These are phyloP conservation scores for Proisotoma minuta DNA, from an alignment of 2,888 invertebrate species.

Conservation along the genomic window DNA sequence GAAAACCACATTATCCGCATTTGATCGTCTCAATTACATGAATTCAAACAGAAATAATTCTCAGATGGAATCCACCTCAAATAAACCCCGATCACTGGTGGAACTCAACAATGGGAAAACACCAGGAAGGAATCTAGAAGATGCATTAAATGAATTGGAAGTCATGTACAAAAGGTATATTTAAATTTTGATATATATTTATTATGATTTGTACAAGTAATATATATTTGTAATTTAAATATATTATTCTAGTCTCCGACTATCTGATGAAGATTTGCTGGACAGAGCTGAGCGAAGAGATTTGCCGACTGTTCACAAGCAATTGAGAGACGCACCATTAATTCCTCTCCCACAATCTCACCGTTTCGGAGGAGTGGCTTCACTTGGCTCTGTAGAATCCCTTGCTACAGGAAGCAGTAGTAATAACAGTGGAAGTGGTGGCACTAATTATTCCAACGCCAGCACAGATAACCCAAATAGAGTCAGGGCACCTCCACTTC, in stretches of 20 bases:
- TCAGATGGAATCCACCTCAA: conserved; percentile 13
- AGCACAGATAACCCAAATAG: conserved; percentile 23
- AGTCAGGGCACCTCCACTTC: conserved; percentile 48
- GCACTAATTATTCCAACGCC: conserved; percentile 24
- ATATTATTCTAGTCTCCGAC: conserved; percentile 55
- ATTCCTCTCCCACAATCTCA: conserved; percentile 27
- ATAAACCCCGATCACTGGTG: conserved; percentile 27
- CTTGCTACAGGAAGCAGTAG: conserved; percentile 34
- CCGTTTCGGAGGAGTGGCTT: not conserved
- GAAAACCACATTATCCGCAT: conserved; percentile 29
- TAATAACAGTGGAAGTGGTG: conserved; percentile 18
- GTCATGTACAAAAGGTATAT: conserved; percentile 58
- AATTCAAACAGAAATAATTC: conserved; percentile 12
- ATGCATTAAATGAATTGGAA: conserved; percentile 82
- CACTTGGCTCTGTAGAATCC: conserved; percentile 39
- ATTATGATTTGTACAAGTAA: not conserved
- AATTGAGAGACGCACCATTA: conserved; percentile 39
- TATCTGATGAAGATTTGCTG: conserved; percentile 75
- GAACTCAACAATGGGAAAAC: conserved; percentile 39
- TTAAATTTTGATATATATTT: not conserved
- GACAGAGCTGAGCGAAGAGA: conserved; percentile 74
- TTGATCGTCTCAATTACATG: conserved; percentile 42
- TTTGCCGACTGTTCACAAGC: conserved; percentile 55
- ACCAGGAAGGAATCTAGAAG: conserved; percentile 63
- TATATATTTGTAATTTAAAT: not conserved